Evolutionary conservation across 2,888 invertebrate genomes (phyloP).

Genomic region (Meandrusa payeni): DNA sequence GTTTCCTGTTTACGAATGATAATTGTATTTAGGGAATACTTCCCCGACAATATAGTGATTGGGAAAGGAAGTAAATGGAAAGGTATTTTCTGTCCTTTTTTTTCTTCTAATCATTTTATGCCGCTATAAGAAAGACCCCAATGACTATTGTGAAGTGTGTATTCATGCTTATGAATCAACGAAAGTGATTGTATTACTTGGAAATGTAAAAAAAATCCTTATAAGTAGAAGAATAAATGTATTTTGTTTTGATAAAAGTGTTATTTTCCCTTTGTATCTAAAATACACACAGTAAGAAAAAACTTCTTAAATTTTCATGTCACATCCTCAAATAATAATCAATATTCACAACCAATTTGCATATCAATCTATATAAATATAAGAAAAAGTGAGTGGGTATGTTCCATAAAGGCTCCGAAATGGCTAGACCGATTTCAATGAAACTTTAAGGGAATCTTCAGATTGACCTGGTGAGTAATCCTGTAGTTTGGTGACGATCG

Average conservation of each 20-base stretch:
- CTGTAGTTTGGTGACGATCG: no score
- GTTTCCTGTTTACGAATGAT: constrained; percentile 20
- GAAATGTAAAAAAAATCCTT: no score
- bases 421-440: no score
- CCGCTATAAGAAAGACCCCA: neutral
- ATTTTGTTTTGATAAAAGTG: constrained; percentile 1
- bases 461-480: no score
- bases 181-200: constrained; percentile 9
- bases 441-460: no score
- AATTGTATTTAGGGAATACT: constrained; percentile 12
- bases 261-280: neutral
- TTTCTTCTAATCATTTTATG: constrained; percentile 15
- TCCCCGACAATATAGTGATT: constrained; percentile 5
- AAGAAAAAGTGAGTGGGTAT: no score
- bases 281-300: no score
- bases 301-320: no score
- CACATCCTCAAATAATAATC: no score
- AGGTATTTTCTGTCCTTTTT: constrained; percentile 14
- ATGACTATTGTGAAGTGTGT: constrained; percentile 9
- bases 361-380: no score
- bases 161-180: constrained; percentile 13
- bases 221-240: neutral
- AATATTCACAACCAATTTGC: no score
- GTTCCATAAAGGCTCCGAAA: no score
- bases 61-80: constrained; percentile 13